Conservation (phyloP, 2,113 vertebrate species). For the Pseudonaja textilis region DNA sequence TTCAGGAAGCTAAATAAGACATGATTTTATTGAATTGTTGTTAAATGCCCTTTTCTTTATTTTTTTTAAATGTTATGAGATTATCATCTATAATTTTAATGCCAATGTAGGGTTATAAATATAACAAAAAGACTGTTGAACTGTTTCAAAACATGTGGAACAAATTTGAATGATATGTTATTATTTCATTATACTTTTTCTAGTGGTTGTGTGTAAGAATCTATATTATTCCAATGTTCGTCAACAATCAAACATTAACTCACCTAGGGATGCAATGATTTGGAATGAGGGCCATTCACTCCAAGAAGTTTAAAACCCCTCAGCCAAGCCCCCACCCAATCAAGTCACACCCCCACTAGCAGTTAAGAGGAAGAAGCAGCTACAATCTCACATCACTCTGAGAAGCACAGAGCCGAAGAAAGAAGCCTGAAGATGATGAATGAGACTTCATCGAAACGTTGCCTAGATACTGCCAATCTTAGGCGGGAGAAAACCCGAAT, state of each 20-base stretch:
- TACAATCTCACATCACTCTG: too few relatives aligned
- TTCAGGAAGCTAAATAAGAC: conserved; percentile 48
- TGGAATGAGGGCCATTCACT: neutral
- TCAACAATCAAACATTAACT: neutral
- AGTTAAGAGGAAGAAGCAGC: too few relatives aligned
- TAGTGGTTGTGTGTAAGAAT: neutral
- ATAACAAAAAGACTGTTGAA: neutral
- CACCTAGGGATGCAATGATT: neutral
- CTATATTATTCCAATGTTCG: neutral
- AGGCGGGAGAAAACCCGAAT: too few relatives aligned
- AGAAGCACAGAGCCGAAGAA: too few relatives aligned
- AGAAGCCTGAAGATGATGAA: too few relatives aligned
- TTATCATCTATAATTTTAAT: neutral
- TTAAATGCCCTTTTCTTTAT: neutral
- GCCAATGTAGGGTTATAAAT: neutral
- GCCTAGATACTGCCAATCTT: too few relatives aligned
- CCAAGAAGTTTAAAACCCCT: neutral
- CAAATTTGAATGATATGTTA: neutral
- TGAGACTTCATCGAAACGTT: too few relatives aligned
- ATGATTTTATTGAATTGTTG: conserved; percentile 1
- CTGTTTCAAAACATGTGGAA: neutral
- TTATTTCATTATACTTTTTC: neutral
- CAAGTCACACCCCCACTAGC: too few relatives aligned
- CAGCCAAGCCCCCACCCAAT: too few relatives aligned
- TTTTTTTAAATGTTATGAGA: neutral